Conservation (phyloP, 2,888 invertebrate genomes). For the Campoletis raptor region DNA sequence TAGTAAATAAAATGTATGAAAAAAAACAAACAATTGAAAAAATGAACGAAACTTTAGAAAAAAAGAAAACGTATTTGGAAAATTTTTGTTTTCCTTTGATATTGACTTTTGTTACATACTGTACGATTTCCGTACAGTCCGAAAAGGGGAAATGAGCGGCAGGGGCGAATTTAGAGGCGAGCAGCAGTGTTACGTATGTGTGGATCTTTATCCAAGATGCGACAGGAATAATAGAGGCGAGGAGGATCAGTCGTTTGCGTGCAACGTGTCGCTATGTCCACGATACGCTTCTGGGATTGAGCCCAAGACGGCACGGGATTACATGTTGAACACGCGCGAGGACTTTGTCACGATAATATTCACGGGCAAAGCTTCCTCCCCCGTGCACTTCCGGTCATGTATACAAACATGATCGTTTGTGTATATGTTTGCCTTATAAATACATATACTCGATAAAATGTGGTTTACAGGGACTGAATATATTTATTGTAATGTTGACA, state of each 20-base stretch:
- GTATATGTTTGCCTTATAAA: background rate
- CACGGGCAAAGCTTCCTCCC: slow-evolving; percentile 4
- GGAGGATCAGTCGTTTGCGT: slow-evolving; percentile 30
- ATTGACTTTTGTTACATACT: background rate
- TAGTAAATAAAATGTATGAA: too few species aligned
- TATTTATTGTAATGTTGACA: background rate
- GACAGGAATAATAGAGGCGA: slow-evolving; percentile 41
- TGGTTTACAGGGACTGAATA: background rate
- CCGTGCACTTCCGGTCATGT: background rate
- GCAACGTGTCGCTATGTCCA: slow-evolving; percentile 29
- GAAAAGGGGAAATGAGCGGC: background rate
- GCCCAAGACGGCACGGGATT: slow-evolving; percentile 64
- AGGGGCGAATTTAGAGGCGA: background rate
- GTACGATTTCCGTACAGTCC: background rate
- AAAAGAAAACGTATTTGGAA: background rate
- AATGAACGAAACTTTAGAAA: background rate
- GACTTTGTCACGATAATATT: slow-evolving; percentile 56
- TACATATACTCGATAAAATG: background rate
- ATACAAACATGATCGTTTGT: background rate
- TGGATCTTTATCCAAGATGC: slow-evolving; percentile 47
- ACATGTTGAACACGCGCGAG: slow-evolving; percentile 71
- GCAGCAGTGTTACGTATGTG: slow-evolving; percentile 7
- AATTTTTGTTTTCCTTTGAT: background rate
- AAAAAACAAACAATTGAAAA: too few species aligned
- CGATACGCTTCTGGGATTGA: slow-evolving; percentile 45